A percentile compares a stretch with the other conserved stretches of the same genome.
phyloP scores from a whole-genome alignment of 2,797 vertebrate species.

The Lophotriccus pileatus region DNA sequence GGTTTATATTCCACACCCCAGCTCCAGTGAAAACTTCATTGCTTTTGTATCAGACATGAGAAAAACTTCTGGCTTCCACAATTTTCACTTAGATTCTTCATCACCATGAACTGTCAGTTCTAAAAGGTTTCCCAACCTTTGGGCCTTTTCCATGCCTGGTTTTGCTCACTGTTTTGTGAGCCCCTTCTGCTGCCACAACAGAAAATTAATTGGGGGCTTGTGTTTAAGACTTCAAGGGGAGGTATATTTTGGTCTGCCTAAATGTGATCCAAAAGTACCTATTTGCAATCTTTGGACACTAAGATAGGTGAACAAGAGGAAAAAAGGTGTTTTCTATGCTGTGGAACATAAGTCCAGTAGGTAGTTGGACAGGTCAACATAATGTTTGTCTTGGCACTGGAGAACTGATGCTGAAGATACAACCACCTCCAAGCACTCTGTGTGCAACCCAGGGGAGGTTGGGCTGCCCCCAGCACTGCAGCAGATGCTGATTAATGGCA shows the following conservation, averaged over 20 bases:
- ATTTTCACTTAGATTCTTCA: not conserved
- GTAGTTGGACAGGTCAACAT: not conserved
- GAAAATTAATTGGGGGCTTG: not conserved
- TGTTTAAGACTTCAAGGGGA: not conserved
- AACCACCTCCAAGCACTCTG: not conserved
- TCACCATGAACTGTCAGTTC: not conserved
- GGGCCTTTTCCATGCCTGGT: not conserved
- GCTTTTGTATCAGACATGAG: not conserved
- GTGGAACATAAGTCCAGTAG: not conserved
- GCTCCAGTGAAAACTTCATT: not conserved
- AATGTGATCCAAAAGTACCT: not conserved
- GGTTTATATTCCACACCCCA: not conserved
- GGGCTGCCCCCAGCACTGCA: not conserved
- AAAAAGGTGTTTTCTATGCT: not conserved
- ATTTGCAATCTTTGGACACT: not conserved
- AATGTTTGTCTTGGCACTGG: not conserved
- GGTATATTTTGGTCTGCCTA: not conserved
- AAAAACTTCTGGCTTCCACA: not conserved
- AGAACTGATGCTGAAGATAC: not conserved
- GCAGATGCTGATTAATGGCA: constrained; percentile 33
- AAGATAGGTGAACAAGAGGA: not conserved
- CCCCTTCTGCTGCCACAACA: not conserved
- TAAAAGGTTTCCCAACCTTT: not conserved
- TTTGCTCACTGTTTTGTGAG: not conserved
- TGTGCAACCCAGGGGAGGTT: not conserved